These are phyloP conservation scores for Tricholaema leucomelas DNA, from an alignment of 2,113 vertebrate genomes.

Conservation along the genomic window DNA sequence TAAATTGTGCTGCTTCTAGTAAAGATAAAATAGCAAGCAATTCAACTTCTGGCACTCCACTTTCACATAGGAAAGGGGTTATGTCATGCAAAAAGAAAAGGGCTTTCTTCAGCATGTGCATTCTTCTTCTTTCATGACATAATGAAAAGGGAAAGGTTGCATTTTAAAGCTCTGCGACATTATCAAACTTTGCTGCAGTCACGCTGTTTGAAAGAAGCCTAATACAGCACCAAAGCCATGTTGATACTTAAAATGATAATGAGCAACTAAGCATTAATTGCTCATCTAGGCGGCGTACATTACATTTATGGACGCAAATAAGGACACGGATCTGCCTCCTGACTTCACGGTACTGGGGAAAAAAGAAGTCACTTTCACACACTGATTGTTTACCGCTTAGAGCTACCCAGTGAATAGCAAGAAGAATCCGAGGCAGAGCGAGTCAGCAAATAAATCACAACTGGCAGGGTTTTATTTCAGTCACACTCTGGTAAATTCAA, in stretches of 20 bases:
- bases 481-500: not conserved
- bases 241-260: not conserved
- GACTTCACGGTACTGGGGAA: not conserved
- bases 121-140: conserved; percentile 16
- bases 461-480: conserved; percentile 20
- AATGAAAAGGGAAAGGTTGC: conserved; percentile 6
- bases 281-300: not conserved
- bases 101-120: conserved; percentile 32
- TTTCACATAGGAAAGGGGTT: conserved; percentile 26
- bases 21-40: conserved; percentile 54
- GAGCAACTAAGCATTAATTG: not conserved
- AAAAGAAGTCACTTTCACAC: conserved; percentile 14
- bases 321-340: not conserved
- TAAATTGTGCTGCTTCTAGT: conserved; percentile 52
- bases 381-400: not conserved
- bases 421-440: not conserved
- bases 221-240: not conserved
- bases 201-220: not conserved
- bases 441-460: conserved; percentile 21
- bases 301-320: not conserved
- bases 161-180: not conserved
- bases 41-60: conserved; percentile 43
- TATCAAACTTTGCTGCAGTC: not conserved
- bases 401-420: not conserved
- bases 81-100: conserved; percentile 49